These are phyloP conservation scores for Ammospiza caudacuta DNA, from an alignment of 2,113 vertebrate species.

Conservation along the genomic window DNA sequence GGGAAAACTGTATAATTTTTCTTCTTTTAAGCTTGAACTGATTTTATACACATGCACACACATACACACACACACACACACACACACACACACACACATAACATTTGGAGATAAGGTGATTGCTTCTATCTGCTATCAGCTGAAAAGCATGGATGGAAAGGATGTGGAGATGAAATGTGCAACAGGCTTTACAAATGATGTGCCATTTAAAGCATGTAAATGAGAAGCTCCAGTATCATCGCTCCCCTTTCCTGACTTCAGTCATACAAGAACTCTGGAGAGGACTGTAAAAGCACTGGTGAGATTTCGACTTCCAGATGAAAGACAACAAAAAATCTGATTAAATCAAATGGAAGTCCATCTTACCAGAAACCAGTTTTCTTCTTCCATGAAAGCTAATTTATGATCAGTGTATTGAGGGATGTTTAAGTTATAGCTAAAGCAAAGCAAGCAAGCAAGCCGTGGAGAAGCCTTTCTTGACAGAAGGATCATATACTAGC, in stretches of 20 bases:
- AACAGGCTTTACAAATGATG: neutral
- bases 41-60: neutral
- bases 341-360: neutral
- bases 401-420: neutral
- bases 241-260: neutral
- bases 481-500: neutral
- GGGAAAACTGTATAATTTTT: neutral
- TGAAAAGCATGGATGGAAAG: neutral
- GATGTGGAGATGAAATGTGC: neutral
- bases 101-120: neutral
- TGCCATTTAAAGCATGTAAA: neutral
- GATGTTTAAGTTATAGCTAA: neutral
- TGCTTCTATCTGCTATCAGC: neutral
- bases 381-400: neutral
- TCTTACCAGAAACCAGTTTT: neutral
- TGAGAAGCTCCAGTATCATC: neutral
- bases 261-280: neutral
- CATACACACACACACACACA: too few relatives aligned
- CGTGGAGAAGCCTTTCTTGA: neutral
- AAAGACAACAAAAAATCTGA: neutral
- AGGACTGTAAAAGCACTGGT: neutral
- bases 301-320: neutral
- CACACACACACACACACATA: neutral
- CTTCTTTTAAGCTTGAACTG: neutral
- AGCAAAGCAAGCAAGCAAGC: neutral